A percentile compares a stretch with the other conserved stretches of the same genome.
These are phyloP conservation scores for Carcinoscorpius rotundicauda DNA, from an alignment of 1,140 invertebrate genomes.

Conservation along the genomic window DNA sequence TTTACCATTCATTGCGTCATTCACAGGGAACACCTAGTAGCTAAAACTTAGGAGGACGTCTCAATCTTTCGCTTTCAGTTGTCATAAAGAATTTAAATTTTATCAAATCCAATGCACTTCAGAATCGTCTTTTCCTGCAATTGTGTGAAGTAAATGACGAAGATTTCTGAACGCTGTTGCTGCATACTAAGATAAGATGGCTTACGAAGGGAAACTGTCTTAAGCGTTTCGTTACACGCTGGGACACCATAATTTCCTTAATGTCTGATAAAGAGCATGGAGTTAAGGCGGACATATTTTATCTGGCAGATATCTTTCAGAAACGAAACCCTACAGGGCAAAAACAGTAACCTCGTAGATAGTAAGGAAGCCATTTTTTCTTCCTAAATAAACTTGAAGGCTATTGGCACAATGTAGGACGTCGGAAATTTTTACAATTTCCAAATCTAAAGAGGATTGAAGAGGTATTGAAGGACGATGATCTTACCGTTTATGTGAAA, in stretches of 20 bases:
- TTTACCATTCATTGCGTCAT: slow-evolving; percentile 17
- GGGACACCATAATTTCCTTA: slow-evolving; percentile 14
- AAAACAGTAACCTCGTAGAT: slow-evolving; percentile 18
- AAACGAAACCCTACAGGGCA: slow-evolving; percentile 19
- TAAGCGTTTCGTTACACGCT: slow-evolving; percentile 12
- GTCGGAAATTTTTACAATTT: slow-evolving; percentile 4
- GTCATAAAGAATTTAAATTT: background rate
- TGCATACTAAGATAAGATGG: slow-evolving; percentile 14
- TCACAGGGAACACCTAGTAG: slow-evolving; percentile 15
- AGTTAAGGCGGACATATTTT: slow-evolving; percentile 17
- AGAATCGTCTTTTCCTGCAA: slow-evolving; percentile 2
- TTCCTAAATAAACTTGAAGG: slow-evolving; percentile 11
- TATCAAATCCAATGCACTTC: slow-evolving; percentile 1
- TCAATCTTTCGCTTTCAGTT: background rate
- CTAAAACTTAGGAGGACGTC: slow-evolving; percentile 10
- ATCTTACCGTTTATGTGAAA: slow-evolving; percentile 14
- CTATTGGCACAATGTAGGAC: too few relatives aligned
- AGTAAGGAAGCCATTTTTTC: slow-evolving; percentile 12
- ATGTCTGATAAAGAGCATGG: slow-evolving; percentile 12
- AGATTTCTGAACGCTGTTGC: background rate
- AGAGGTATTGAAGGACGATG: slow-evolving; percentile 7
- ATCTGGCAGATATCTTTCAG: slow-evolving; percentile 18
- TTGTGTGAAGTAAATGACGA: background rate
- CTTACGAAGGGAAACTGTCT: slow-evolving; percentile 16
- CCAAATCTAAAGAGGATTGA: slow-evolving; percentile 10